These are phyloP conservation scores for Phainopepla nitens DNA, from an alignment of 2,113 vertebrate genomes.

Conservation along the genomic window DNA sequence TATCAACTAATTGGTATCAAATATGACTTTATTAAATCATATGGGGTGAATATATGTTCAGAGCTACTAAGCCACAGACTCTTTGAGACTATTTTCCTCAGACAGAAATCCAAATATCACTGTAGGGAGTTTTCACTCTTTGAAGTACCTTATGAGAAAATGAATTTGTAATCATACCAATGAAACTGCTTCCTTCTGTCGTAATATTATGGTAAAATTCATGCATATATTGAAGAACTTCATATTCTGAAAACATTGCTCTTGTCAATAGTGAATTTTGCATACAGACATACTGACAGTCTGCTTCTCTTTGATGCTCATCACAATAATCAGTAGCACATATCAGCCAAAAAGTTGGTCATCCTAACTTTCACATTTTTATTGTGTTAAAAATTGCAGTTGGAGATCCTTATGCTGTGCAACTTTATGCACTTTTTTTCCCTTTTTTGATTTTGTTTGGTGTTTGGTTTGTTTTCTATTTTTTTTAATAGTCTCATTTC, in stretches of 20 bases:
- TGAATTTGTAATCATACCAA: background rate
- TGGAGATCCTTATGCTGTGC: background rate
- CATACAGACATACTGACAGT: background rate
- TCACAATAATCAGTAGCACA: background rate
- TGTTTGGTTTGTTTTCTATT: too few species aligned
- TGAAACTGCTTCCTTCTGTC: background rate
- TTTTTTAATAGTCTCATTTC: background rate
- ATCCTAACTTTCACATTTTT: background rate
- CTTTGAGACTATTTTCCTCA: background rate
- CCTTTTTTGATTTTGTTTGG: background rate
- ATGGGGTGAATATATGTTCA: background rate
- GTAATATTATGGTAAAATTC: background rate
- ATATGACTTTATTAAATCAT: background rate
- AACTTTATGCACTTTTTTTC: accelerated
- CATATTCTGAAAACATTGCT: background rate
- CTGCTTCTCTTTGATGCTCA: background rate
- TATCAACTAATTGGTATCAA: background rate
- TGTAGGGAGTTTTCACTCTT: background rate
- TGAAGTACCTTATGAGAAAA: background rate
- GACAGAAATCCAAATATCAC: background rate
- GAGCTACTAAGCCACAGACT: background rate
- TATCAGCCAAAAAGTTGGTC: background rate
- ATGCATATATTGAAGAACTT: background rate
- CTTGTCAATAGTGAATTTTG: background rate
- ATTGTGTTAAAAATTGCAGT: background rate